These are phyloP conservation scores for Microchirus variegatus DNA, from an alignment of 2,797 vertebrate genomes.

Conservation along the genomic window DNA sequence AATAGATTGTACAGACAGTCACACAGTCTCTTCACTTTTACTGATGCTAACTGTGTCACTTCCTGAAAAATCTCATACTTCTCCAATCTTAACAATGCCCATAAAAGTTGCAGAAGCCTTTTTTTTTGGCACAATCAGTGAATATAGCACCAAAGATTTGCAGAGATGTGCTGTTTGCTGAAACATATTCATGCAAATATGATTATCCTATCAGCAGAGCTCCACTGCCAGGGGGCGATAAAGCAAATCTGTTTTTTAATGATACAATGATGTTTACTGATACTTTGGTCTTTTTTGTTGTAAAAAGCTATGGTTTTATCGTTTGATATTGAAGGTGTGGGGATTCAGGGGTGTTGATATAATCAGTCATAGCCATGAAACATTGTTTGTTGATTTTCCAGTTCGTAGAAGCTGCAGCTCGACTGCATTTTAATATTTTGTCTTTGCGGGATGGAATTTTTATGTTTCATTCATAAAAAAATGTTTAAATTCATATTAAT, in stretches of 20 bases:
- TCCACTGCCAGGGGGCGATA: conserved; percentile 36
- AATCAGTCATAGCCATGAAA: no score
- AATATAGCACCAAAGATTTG: conserved; percentile 66
- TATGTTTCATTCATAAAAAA: no score
- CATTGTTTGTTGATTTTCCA: no score
- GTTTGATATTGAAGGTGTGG: conserved; percentile 33
- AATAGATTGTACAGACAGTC: conserved; percentile 28
- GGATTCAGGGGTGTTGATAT: no score
- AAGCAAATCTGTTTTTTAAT: conserved; percentile 47
- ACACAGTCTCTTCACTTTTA: conserved; percentile 42
- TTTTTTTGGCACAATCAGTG: conserved; percentile 70
- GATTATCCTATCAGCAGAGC: conserved; percentile 73
- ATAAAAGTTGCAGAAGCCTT: conserved; percentile 45
- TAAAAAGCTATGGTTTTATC: conserved; percentile 51
- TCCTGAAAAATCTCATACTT: conserved; percentile 25
- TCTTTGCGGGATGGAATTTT: no score
- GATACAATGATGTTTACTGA: neutral
- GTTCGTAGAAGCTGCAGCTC: no score
- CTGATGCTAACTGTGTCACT: conserved; percentile 32
- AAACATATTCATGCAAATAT: conserved; percentile 60
- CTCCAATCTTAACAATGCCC: conserved; percentile 43
- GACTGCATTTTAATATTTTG: no score
- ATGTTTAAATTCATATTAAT: no score
- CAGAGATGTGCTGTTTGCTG: conserved; percentile 54
- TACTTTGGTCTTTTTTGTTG: conserved; percentile 37